Evolutionary conservation across 2,888 invertebrate genomes (phyloP).

Genomic region (Odiellus spinosus): DNA sequence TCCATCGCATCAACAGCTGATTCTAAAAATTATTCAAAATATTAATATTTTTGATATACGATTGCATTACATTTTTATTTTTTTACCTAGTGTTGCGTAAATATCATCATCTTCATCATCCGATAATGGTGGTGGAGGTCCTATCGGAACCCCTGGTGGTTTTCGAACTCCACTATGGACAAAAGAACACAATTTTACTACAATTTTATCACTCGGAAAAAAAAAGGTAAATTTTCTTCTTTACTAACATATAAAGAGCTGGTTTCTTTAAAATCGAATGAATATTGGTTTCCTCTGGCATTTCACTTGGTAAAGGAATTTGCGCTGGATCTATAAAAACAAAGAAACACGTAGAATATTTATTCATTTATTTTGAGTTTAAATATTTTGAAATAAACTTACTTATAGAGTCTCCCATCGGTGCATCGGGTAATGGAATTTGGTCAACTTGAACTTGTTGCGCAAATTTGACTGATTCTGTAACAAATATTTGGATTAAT

Average conservation of each 20-base stretch:
- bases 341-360: too few relatives aligned
- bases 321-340: constrained; percentile 26
- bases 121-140: constrained; percentile 56
- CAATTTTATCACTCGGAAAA: neutral
- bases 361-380: neutral
- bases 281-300: constrained; percentile 35
- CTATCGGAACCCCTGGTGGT: constrained; percentile 74
- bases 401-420: constrained; percentile 19
- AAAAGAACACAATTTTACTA: neutral
- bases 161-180: constrained; percentile 3
- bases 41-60: too few relatives aligned
- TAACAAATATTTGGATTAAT: constrained; percentile 9
- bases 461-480: constrained; percentile 77
- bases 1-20: too few relatives aligned
- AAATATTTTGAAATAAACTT: constrained; percentile 2
- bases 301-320: constrained; percentile 35
- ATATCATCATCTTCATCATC: constrained; percentile 43
- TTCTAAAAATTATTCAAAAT: too few relatives aligned
- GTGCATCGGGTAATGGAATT: constrained; percentile 62
- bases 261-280: constrained; percentile 55
- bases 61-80: too few relatives aligned
- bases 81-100: neutral
- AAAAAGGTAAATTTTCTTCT: neutral
- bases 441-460: constrained; percentile 87
- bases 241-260: constrained; percentile 36